A percentile compares a stretch with the other conserved stretches of the same genome.
Evolutionary conservation across 2,888 invertebrate species (phyloP).

Genomic region (Pyrochroa serraticornis): DNA sequence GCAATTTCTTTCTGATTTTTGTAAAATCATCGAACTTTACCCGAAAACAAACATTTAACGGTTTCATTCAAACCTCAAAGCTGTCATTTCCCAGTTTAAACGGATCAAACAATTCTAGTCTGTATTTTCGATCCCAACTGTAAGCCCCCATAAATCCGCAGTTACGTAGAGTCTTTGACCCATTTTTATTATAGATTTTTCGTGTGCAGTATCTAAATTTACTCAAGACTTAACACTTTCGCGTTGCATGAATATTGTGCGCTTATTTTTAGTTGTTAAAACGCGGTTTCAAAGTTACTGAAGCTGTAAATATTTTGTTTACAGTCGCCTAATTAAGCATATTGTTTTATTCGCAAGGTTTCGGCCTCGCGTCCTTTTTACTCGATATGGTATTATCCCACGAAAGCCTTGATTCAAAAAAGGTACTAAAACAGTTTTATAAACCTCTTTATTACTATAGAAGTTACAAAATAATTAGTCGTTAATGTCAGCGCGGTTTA

Average conservation of each 20-base stretch:
- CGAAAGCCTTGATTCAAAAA: conserved; percentile 25
- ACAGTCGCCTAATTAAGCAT: background rate
- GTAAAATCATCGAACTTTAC: background rate
- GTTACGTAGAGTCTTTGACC: conserved; percentile 25
- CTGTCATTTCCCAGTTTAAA: background rate
- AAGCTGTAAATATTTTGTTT: background rate
- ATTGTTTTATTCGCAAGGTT: background rate
- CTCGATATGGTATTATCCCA: conserved; percentile 23
- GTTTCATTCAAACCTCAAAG: background rate
- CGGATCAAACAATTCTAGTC: background rate
- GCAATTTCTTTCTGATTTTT: conserved; percentile 24
- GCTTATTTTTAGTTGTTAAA: conserved; percentile 10
- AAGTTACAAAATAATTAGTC: conserved; percentile 32
- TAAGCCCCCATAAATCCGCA: conserved; percentile 11
- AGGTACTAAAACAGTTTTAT: conserved; percentile 22
- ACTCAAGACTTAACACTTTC: conserved; percentile 10
- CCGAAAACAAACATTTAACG: background rate
- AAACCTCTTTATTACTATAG: conserved; percentile 28
- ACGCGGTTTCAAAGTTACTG: background rate
- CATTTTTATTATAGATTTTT: conserved; percentile 18
- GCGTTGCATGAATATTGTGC: conserved; percentile 13
- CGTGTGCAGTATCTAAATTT: conserved; percentile 25
- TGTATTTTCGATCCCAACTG: background rate
- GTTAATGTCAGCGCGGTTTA: conserved; percentile 15
- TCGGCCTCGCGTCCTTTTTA: conserved; percentile 16